Percentiles rank a stretch among this genome's conserved stretches.
phyloP scores from a whole-genome alignment of 2,888 invertebrate species.

The Terebella lapidaria region DNA sequence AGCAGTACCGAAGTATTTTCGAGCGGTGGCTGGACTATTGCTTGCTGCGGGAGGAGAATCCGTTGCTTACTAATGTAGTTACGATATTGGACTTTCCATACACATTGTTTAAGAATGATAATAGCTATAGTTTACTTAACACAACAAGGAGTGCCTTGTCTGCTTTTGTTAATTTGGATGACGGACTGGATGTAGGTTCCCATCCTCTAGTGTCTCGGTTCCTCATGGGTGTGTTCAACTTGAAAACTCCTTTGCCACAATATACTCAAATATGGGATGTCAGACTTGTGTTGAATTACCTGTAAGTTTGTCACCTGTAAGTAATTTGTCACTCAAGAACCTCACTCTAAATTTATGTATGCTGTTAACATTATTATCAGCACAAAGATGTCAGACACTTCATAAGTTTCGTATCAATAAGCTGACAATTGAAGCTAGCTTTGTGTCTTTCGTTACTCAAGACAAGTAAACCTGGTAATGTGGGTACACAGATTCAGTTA shows the following conservation, averaged over 20 bases:
- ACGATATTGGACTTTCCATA: neutral
- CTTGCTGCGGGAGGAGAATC: neutral
- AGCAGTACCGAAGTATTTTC: neutral
- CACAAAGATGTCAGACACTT: slow-evolving; percentile 7
- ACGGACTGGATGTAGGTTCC: neutral
- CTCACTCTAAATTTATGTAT: slow-evolving; percentile 5
- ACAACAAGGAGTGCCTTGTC: neutral
- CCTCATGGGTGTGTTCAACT: no score
- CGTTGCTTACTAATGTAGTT: neutral
- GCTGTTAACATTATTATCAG: slow-evolving; percentile 5
- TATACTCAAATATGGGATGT: slow-evolving; percentile 13
- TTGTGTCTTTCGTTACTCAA: no score
- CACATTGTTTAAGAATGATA: neutral
- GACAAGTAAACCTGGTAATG: no score
- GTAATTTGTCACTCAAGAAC: neutral
- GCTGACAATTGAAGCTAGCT: no score
- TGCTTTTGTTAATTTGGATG: neutral
- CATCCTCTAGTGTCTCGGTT: neutral
- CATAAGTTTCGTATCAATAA: slow-evolving; percentile 1
- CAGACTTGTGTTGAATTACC: neutral
- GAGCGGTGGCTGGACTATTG: neutral
- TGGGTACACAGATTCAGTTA: no score
- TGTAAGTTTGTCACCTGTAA: neutral
- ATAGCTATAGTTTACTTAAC: neutral
- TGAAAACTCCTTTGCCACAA: no score